Conservation (phyloP, 2,888 invertebrate genomes). For the Oeneis ivallda region DNA sequence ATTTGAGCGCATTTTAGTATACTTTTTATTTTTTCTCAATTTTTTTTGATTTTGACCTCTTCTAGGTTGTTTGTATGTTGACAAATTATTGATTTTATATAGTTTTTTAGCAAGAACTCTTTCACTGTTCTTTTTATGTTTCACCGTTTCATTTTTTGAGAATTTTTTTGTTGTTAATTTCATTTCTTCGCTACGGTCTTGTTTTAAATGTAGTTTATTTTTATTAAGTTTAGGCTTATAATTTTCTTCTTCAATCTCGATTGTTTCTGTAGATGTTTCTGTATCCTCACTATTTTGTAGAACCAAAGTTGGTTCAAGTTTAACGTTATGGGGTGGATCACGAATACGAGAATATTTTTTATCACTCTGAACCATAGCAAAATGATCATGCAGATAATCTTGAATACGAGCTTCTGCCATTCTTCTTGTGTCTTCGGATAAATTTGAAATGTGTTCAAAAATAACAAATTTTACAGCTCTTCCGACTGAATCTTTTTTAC, state of each 20-base stretch:
- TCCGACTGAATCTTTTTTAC: conserved; percentile 43
- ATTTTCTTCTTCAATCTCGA: not conserved
- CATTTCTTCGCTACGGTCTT: not conserved
- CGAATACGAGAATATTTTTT: not conserved
- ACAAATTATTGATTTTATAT: not conserved
- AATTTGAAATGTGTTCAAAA: conserved; percentile 52
- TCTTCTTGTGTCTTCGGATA: conserved; percentile 43
- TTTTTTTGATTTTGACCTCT: not conserved
- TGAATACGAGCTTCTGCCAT: conserved; percentile 43
- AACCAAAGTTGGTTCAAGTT: not conserved
- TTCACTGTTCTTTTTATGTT: not conserved
- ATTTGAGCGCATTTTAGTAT: not conserved
- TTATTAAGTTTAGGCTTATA: not conserved
- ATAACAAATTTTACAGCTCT: conserved; percentile 47
- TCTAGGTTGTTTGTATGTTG: not conserved
- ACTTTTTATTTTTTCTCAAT: not conserved
- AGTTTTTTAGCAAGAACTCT: not conserved
- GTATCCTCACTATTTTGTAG: conserved; percentile 3
- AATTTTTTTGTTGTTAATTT: not conserved
- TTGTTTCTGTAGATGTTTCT: not conserved
- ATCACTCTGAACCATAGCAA: too few relatives aligned
- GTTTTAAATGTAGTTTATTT: not conserved
- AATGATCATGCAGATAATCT: conserved; percentile 19
- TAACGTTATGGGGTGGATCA: not conserved
- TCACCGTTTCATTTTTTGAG: not conserved